phyloP scores from a whole-genome alignment of 2,888 invertebrate genomes.

The Mayetiola destructor region DNA sequence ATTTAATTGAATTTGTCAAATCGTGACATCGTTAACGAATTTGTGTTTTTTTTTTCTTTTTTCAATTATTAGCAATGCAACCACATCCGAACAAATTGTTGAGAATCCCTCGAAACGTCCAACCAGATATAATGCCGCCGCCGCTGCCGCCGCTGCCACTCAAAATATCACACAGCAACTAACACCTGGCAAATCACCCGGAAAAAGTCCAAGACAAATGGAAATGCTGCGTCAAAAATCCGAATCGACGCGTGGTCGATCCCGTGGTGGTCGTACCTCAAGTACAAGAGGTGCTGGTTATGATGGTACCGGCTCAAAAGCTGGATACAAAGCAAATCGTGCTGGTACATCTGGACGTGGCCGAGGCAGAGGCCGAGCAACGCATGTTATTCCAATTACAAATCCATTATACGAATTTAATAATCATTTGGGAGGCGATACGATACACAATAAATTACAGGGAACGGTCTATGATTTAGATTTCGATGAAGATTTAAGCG shows the following conservation, averaged over 20 bases:
- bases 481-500: constrained; percentile 68
- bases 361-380: constrained; percentile 29
- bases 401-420: constrained; percentile 14
- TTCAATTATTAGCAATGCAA: background rate
- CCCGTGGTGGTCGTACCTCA: constrained; percentile 20
- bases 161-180: constrained; percentile 31
- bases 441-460: constrained; percentile 60
- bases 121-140: background rate
- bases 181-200: constrained; percentile 54
- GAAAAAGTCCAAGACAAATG: constrained; percentile 51
- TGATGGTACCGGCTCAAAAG: too few relatives aligned
- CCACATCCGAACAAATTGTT: background rate
- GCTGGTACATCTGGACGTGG: constrained; percentile 20
- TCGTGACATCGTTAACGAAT: background rate
- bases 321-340: too few relatives aligned
- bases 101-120: constrained; percentile 1
- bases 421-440: constrained; percentile 17
- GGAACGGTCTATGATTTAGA: constrained; percentile 80
- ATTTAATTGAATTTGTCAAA: too few relatives aligned
- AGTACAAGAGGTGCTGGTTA: constrained; percentile 35
- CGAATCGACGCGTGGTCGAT: constrained; percentile 26
- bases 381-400: constrained; percentile 19
- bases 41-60: too few relatives aligned
- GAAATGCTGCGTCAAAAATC: constrained; percentile 28
- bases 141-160: background rate